Conservation (phyloP, 2,113 vertebrate species). For the Cochlearius cochlearius region DNA sequence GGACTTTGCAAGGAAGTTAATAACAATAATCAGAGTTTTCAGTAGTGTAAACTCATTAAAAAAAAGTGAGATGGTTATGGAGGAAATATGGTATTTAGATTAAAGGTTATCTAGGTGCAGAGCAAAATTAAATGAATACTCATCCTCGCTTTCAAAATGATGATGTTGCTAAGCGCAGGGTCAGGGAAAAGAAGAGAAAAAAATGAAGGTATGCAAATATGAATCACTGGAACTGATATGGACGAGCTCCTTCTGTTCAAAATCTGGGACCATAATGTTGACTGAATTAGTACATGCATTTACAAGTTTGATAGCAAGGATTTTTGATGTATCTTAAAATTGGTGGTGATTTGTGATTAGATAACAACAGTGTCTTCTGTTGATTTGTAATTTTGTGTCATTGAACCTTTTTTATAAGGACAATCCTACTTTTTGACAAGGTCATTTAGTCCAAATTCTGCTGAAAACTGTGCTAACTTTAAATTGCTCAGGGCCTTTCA, state of each 20-base stretch:
- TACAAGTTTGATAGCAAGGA: background rate
- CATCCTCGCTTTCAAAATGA: background rate
- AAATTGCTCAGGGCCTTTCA: background rate
- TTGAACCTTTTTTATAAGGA: background rate
- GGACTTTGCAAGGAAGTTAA: background rate
- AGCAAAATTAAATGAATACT: background rate
- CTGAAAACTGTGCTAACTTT: background rate
- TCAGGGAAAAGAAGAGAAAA: background rate
- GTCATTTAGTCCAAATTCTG: background rate
- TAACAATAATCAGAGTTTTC: background rate
- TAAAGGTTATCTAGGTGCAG: background rate
- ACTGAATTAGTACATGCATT: background rate
- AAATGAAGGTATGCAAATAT: background rate
- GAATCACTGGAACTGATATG: background rate
- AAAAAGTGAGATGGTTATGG: background rate
- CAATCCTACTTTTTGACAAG: background rate
- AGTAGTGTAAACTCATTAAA: background rate
- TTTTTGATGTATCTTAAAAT: background rate
- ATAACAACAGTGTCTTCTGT: background rate
- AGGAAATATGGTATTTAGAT: background rate
- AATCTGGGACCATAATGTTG: background rate
- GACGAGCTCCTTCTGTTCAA: background rate
- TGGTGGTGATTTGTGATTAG: background rate
- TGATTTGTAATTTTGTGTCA: background rate
- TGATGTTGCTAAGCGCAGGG: background rate